Base-by-base conservation (phyloP, 2,888 invertebrate genomes). In the Amblyjoppa proteus region DNA sequence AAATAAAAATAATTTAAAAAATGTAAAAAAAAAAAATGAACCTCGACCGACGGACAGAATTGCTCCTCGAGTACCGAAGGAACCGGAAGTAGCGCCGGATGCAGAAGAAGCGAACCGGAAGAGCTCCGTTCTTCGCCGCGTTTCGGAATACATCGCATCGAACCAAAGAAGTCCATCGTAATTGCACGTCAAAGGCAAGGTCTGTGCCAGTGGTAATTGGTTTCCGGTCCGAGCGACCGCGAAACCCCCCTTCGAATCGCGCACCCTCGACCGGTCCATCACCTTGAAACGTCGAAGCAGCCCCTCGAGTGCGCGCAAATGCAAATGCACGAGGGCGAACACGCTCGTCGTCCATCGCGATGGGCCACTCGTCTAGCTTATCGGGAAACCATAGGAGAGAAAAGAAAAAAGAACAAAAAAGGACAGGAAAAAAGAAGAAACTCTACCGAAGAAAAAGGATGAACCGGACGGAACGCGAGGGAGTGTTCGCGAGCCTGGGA, bases 131-230 rank as follows among this genome's bases (percentile, higher is more conserved):
- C 49, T 6, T 16, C 13, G 5, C 9, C 49, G 5, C 9, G 31
- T 31, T 31, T 4, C 31, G 31, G 31, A 31, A 2, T 31, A 31
- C 31, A 31, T 31, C 31, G 31, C 3, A 31, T 31, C 31, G 3
- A 49, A 49, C 16, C 9, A 31, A 34, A 64, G 75, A n/a, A 64
- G 64, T 49, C 34, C 68, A 74, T 69, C 9, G 84, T 74, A 71
- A 74, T 66, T 64, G 75, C 74, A 81, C 84, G 87, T 71, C 84
- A 76, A 75, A 80, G 79, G 76, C 38, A 61, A 71, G 79, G 69
- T 76, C 68, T 49, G 68, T 49, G 68, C 58, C 25, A 58, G 61
- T 68, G 76, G 82, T 83, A 87, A 85, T 82, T 79, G 81, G 74
- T 85, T 85, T 82, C 49, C 68, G 56, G 56, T 78, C 41, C 45